phyloP scores from a whole-genome alignment of 2,797 vertebrate genomes.

The Hozukius guyotensis region DNA sequence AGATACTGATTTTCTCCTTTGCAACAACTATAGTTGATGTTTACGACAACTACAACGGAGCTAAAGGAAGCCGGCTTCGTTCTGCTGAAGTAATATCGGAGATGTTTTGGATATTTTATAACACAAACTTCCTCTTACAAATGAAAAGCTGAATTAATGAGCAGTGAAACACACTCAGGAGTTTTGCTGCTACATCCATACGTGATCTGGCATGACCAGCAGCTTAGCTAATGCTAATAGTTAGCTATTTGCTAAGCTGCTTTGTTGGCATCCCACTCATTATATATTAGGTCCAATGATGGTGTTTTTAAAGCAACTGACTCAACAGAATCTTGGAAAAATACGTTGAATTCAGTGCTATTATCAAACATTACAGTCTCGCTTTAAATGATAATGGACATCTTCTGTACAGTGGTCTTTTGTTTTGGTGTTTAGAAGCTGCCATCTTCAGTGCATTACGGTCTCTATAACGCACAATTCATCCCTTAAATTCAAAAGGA shows the following conservation, averaged over 20 bases:
- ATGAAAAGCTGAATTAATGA: neutral
- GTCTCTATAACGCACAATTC: neutral
- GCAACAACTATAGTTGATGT: neutral
- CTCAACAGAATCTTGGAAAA: too few species aligned
- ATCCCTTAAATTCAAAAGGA: neutral
- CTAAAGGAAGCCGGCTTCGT: neutral
- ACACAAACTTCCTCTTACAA: neutral
- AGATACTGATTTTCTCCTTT: neutral
- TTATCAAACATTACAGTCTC: neutral
- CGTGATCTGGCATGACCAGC: neutral
- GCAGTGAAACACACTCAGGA: neutral
- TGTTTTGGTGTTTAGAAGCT: neutral
- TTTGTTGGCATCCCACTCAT: neutral
- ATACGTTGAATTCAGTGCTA: rapidly evolving
- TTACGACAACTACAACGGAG: neutral
- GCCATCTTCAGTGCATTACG: neutral
- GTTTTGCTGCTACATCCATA: neutral
- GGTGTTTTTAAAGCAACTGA: neutral
- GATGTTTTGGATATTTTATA: neutral
- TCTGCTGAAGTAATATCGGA: neutral
- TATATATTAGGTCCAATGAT: neutral
- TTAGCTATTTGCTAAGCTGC: too few species aligned
- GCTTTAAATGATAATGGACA: neutral
- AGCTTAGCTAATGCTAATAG: neutral
- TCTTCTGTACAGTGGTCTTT: neutral